phyloP scores from a whole-genome alignment of 2,113 vertebrate species.

The Toxotes jaculatrix region DNA sequence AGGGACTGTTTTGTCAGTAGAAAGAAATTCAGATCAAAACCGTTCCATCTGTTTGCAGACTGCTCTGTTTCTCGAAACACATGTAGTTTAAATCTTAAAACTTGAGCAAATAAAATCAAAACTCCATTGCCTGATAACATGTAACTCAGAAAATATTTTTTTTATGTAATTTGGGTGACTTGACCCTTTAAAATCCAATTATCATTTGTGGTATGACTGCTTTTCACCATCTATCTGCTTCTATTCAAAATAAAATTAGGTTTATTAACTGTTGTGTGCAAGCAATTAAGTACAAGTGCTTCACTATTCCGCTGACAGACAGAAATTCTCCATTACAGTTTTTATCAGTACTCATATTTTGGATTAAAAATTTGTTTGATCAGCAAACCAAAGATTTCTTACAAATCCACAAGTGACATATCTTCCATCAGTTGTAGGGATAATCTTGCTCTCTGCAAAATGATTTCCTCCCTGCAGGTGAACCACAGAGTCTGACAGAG shows the following conservation, averaged over 20 bases:
- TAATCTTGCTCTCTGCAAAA: constrained; percentile 39
- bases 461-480: constrained; percentile 14
- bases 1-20: not conserved
- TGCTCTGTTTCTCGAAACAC: not conserved
- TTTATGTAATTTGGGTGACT: not conserved
- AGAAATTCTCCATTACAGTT: constrained; percentile 27
- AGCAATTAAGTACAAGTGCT: not conserved
- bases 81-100: constrained; percentile 12
- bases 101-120: not conserved
- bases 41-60: not conserved
- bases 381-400: constrained; percentile 47
- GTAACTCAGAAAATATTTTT: not conserved
- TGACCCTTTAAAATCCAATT: constrained; percentile 16
- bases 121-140: not conserved
- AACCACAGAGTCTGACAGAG: constrained; percentile 31
- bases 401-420: constrained; percentile 53
- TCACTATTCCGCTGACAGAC: constrained; percentile 1
- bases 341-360: constrained; percentile 19
- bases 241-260: not conserved
- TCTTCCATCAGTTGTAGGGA: constrained; percentile 38
- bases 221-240: not conserved
- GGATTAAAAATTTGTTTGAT: constrained; percentile 49
- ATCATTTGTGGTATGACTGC: not conserved
- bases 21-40: constrained; percentile 18
- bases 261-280: constrained; percentile 12